Evolutionary conservation across 35 echinoderm and acorn worm species (phyloP).

Genomic region (Eucidaris tribuloides): DNA sequence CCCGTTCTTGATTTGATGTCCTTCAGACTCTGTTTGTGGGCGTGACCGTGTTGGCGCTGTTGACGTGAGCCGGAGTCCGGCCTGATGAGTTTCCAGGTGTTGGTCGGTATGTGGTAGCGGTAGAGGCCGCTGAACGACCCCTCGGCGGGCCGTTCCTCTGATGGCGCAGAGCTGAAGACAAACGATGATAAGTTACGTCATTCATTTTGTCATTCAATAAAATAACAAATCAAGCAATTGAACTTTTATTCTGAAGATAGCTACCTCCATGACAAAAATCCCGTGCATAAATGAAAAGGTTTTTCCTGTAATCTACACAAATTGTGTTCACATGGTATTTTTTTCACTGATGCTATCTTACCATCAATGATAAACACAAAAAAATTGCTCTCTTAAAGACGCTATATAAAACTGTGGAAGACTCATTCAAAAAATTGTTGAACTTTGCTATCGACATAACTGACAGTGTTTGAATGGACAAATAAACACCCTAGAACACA

Average conservation of each 20-base stretch:
- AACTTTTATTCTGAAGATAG: neutral
- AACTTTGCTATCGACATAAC: too few relatives aligned
- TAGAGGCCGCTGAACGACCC: slow-evolving; percentile 94
- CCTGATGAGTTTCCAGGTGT: slow-evolving; percentile 83
- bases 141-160: slow-evolving; percentile 82
- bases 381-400: too few relatives aligned
- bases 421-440: too few relatives aligned
- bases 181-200: too few relatives aligned
- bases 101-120: slow-evolving; percentile 94
- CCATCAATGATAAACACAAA: too few relatives aligned
- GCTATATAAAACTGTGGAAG: too few relatives aligned
- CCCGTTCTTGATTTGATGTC: slow-evolving; percentile 92
- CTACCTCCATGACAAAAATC: neutral
- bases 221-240: neutral
- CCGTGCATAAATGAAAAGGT: neutral
- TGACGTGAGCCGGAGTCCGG: slow-evolving; percentile 37
- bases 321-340: too few relatives aligned
- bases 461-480: too few relatives aligned
- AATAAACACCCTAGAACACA: too few relatives aligned
- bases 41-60: neutral
- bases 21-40: slow-evolving; percentile 10
- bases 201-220: neutral
- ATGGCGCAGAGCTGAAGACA: slow-evolving; percentile 15
- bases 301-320: too few relatives aligned
- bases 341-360: too few relatives aligned